These are phyloP conservation scores for Epinotia bilunana DNA, from an alignment of 2,888 invertebrate genomes.

Conservation along the genomic window DNA sequence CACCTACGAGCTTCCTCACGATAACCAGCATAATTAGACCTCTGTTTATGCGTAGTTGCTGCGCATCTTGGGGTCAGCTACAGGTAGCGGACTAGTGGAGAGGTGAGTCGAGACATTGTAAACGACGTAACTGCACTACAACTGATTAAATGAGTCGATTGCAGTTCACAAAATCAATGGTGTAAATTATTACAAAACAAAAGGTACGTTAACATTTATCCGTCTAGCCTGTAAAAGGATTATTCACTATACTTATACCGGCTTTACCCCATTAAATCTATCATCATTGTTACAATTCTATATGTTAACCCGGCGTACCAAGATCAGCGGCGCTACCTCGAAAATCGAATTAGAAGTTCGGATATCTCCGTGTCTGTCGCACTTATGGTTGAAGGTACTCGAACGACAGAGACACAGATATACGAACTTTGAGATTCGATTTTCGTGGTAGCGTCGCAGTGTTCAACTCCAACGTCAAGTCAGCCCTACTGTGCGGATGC, in stretches of 20 bases:
- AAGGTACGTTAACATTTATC: neutral
- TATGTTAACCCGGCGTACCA: no score
- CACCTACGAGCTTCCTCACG: neutral
- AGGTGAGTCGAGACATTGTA: neutral
- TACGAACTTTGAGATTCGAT: no score
- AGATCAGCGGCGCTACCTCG: no score
- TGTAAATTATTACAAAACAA: neutral
- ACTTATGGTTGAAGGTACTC: no score
- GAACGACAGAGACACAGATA: no score
- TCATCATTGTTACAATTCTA: no score
- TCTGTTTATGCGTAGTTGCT: neutral
- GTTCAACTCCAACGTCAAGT: no score
- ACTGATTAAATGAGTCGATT: neutral
- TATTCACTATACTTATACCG: neutral
- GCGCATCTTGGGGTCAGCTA: neutral
- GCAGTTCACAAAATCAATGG: neutral
- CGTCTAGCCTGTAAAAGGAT: neutral
- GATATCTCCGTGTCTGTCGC: no score
- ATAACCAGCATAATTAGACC: neutral
- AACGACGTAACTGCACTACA: neutral
- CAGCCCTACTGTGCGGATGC: no score
- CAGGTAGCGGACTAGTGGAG: neutral
- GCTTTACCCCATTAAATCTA: no score
- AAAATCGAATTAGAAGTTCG: no score
- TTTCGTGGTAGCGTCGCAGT: no score